Percentiles rank a stretch among this genome's conserved stretches.
phyloP scores from a whole-genome alignment of 2,888 invertebrate species.

The Ophonus ardosiacus region DNA sequence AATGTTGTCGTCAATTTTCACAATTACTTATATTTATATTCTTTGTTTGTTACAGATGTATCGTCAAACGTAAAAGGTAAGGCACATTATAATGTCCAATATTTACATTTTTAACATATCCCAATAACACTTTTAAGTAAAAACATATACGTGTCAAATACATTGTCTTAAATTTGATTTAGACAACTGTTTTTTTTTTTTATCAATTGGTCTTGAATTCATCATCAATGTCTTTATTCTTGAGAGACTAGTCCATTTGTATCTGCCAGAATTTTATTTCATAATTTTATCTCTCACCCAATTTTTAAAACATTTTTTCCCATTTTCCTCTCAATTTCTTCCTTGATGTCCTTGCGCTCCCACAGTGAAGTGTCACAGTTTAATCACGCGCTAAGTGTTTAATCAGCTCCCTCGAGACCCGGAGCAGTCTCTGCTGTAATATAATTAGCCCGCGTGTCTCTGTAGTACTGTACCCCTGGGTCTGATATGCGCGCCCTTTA shows the following conservation, averaged over 20 bases:
- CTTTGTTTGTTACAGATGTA: background rate
- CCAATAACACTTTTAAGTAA: background rate
- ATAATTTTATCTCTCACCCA: background rate
- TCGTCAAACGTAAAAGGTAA: background rate
- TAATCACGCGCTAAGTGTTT: conserved; percentile 62
- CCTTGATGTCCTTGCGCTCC: background rate
- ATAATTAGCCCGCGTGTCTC: conserved; percentile 68
- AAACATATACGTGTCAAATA: background rate
- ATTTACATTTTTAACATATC: background rate
- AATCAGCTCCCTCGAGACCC: conserved; percentile 67
- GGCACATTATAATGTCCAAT: background rate
- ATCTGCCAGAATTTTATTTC: too few relatives aligned
- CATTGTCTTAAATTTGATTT: background rate
- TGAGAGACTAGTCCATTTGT: too few relatives aligned
- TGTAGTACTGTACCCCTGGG: conserved; percentile 10
- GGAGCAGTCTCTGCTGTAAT: conserved; percentile 69
- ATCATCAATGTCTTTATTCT: too few relatives aligned
- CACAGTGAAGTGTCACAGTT: conserved; percentile 57
- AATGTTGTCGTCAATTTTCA: background rate
- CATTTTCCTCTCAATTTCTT: background rate
- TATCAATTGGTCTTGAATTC: too few relatives aligned
- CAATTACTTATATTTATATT: background rate
- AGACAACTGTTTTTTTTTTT: background rate
- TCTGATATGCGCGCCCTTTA: conserved; percentile 27
- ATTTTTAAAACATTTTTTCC: background rate